Evolutionary conservation across 2,113 vertebrate species (phyloP).

Genomic region (Rhadina sibilatrix): DNA sequence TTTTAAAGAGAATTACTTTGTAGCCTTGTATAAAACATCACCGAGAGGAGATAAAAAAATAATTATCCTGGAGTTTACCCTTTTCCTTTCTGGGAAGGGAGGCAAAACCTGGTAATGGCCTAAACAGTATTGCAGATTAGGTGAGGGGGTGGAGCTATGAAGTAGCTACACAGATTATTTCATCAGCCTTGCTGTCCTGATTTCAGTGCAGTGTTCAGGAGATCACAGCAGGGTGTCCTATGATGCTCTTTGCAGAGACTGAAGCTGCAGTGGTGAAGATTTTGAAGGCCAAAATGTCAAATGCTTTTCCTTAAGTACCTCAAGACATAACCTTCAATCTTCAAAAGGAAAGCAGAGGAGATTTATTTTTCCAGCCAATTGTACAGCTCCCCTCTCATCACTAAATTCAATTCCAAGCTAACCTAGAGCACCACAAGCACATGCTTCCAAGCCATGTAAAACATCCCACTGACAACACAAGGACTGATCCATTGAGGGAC

Average conservation of each 20-base stretch:
- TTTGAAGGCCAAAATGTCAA: neutral
- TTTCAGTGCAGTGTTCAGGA: neutral
- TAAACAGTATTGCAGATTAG: neutral
- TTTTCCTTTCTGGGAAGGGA: neutral
- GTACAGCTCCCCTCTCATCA: neutral
- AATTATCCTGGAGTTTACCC: neutral
- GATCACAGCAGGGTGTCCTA: neutral
- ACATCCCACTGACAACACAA: neutral
- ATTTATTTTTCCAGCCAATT: neutral
- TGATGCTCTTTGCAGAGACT: neutral
- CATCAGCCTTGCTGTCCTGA: neutral
- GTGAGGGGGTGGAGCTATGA: neutral
- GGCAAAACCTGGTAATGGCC: neutral
- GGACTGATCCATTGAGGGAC: neutral
- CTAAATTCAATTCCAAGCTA: neutral
- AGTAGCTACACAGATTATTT: neutral
- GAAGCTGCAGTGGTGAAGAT: neutral
- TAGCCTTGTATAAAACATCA: neutral
- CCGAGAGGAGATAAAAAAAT: fast-evolving
- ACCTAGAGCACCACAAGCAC: neutral
- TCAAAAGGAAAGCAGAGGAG: neutral
- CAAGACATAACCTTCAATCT: neutral
- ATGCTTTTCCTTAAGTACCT: neutral
- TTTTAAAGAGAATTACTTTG: neutral
- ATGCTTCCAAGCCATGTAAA: neutral